A percentile compares a stretch with the other conserved stretches of the same genome.
These are phyloP conservation scores for Limnephilus marmoratus DNA, from an alignment of 2,888 invertebrate genomes.

Conservation along the genomic window DNA sequence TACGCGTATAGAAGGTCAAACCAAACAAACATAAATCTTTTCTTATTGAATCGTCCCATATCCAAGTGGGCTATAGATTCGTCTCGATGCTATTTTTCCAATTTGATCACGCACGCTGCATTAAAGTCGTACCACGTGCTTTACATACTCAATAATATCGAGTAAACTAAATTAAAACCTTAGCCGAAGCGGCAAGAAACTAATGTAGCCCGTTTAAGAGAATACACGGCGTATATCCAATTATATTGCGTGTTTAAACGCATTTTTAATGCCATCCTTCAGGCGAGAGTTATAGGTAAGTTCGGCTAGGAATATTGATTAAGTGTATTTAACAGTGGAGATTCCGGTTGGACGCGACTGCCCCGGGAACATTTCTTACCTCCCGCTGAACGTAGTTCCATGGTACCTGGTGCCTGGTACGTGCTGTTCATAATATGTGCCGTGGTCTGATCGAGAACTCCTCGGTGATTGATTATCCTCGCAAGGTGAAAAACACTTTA, in stretches of 20 bases:
- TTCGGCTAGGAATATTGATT: slow-evolving; percentile 49
- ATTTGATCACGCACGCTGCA: not conserved
- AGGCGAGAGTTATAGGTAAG: slow-evolving; percentile 47
- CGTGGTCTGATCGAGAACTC: slow-evolving; percentile 26
- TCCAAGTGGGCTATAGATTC: not conserved
- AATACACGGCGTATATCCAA: slow-evolving; percentile 40
- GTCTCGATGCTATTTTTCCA: not conserved
- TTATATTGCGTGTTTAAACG: slow-evolving; percentile 48
- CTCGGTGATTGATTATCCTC: slow-evolving; percentile 29
- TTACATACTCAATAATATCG: slow-evolving; percentile 8
- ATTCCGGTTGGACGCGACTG: slow-evolving; percentile 29
- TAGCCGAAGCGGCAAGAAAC: slow-evolving; percentile 17
- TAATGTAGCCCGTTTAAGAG: slow-evolving; percentile 26
- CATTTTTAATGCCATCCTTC: slow-evolving; percentile 52
- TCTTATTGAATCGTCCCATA: not conserved
- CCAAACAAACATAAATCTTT: not conserved
- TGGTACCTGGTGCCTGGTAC: slow-evolving; percentile 30
- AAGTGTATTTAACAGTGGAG: slow-evolving; percentile 46
- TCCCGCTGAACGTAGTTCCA: slow-evolving; percentile 54
- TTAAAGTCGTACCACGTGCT: slow-evolving; percentile 12
- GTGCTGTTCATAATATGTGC: slow-evolving; percentile 29
- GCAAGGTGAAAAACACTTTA: not conserved
- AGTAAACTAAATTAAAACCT: slow-evolving; percentile 10
- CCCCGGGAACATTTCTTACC: slow-evolving; percentile 33
- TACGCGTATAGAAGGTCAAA: no score